Conservation (phyloP, 2,113 vertebrate species). For the Vulpes lagopus region DNA sequence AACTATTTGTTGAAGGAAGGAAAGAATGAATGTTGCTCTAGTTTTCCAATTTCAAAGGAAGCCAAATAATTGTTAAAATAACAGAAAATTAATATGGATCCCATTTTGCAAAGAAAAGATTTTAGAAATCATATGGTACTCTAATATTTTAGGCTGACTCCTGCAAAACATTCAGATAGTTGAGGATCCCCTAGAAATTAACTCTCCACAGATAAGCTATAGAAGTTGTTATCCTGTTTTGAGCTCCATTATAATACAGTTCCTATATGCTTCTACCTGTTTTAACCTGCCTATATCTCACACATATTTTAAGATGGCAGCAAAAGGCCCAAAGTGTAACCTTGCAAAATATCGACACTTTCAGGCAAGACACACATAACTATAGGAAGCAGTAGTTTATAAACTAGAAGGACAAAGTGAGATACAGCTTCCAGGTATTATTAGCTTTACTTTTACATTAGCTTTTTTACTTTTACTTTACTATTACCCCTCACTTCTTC, state of each 20-base stretch:
- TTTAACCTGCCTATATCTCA: not conserved
- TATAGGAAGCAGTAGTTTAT: not conserved
- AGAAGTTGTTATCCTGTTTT: not conserved
- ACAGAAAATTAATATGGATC: not conserved
- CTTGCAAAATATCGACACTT: not conserved
- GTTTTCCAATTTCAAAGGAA: not conserved
- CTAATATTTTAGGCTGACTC: not conserved
- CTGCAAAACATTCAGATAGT: not conserved
- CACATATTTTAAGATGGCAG: not conserved
- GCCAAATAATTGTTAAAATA: not conserved
- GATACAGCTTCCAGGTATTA: not conserved
- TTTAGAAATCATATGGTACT: not conserved
- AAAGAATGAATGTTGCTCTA: not conserved
- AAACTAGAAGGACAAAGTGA: not conserved
- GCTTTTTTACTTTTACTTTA: not conserved
- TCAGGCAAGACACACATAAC: not conserved
- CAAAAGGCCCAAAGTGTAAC: not conserved
- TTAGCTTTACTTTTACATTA: not conserved
- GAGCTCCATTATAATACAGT: not conserved
- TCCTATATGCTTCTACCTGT: not conserved
- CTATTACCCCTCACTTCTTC: not conserved
- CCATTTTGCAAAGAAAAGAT: not conserved
- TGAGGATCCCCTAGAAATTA: not conserved
- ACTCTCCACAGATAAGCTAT: not conserved
- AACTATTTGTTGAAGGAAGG: not conserved